Evolutionary conservation across 2,797 vertebrate genomes (phyloP).

Genomic region (Sebastes itinus): DNA sequence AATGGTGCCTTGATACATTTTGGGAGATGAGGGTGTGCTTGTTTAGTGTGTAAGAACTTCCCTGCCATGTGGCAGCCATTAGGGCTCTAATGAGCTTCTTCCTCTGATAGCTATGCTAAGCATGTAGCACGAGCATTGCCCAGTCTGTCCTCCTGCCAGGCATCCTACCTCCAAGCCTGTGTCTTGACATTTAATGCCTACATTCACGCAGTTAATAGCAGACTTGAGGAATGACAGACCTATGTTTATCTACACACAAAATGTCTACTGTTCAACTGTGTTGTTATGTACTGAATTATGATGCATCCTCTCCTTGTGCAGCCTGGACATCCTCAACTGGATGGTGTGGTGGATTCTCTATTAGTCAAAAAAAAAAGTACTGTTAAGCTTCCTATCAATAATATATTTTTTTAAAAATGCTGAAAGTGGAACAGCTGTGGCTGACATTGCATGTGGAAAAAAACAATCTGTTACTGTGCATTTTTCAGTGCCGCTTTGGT

Average conservation of each 20-base stretch:
- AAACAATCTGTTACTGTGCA: slow-evolving; percentile 1
- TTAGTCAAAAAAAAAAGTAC: neutral
- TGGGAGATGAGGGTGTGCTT: slow-evolving; percentile 41
- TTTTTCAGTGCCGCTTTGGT: slow-evolving; percentile 13
- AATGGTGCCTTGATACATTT: slow-evolving; percentile 46
- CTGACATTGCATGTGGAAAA: slow-evolving; percentile 20
- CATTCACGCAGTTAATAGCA: slow-evolving; percentile 11
- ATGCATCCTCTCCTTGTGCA: neutral
- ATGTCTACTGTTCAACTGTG: neutral
- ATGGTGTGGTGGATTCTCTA: neutral
- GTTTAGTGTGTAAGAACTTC: slow-evolving; percentile 53
- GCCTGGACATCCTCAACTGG: neutral
- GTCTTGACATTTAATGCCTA: slow-evolving; percentile 17
- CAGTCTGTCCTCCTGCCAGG: slow-evolving; percentile 21
- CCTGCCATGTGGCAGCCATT: slow-evolving; percentile 66
- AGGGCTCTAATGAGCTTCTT: slow-evolving; percentile 62
- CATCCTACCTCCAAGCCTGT: slow-evolving; percentile 8
- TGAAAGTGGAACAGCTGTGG: slow-evolving; percentile 32
- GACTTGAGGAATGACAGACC: slow-evolving; percentile 24
- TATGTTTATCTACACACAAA: neutral
- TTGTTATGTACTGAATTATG: neutral
- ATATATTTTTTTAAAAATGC: neutral
- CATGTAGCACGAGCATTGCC: slow-evolving; percentile 25
- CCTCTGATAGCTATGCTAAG: slow-evolving; percentile 58
- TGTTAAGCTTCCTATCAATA: slow-evolving; percentile 4